These are phyloP conservation scores for Catharus fuscescens DNA, from an alignment of 2,113 vertebrate genomes.

Conservation along the genomic window DNA sequence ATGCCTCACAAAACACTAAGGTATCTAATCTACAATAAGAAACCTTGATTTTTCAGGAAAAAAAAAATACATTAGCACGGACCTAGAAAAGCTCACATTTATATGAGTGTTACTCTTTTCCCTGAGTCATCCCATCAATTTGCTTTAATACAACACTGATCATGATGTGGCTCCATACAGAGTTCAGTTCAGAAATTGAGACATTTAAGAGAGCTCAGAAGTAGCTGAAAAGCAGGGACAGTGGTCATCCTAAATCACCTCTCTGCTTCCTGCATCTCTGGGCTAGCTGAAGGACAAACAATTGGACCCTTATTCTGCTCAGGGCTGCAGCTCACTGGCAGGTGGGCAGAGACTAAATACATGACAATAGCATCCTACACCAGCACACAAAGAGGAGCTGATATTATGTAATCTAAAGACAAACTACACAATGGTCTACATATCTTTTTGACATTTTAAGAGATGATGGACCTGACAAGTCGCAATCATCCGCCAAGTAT, in stretches of 20 bases:
- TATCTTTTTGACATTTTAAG: not conserved
- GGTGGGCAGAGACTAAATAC: not conserved
- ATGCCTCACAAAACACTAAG: not conserved
- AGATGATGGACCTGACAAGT: not conserved
- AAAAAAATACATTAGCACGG: not conserved
- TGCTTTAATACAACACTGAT: not conserved
- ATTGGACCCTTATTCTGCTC: not conserved
- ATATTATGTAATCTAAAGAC: not conserved
- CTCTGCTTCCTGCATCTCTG: not conserved
- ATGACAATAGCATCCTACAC: not conserved
- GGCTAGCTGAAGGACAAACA: not conserved
- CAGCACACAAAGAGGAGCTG: not conserved
- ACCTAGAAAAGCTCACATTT: not conserved
- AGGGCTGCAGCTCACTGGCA: not conserved
- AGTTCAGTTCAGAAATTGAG: not conserved
- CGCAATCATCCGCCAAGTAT: not conserved
- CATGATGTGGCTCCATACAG: not conserved
- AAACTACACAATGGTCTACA: not conserved
- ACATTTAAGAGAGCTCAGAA: not conserved
- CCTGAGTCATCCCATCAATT: constrained; percentile 37
- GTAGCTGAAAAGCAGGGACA: not conserved
- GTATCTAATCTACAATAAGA: not conserved
- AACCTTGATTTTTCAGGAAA: not conserved
- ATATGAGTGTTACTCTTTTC: not conserved
- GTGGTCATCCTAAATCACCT: not conserved